Evolutionary conservation across 2,797 vertebrate genomes (phyloP), one percentile per base, ranked within the genome.

Genomic region (Emydoidea blandingii): DNA sequence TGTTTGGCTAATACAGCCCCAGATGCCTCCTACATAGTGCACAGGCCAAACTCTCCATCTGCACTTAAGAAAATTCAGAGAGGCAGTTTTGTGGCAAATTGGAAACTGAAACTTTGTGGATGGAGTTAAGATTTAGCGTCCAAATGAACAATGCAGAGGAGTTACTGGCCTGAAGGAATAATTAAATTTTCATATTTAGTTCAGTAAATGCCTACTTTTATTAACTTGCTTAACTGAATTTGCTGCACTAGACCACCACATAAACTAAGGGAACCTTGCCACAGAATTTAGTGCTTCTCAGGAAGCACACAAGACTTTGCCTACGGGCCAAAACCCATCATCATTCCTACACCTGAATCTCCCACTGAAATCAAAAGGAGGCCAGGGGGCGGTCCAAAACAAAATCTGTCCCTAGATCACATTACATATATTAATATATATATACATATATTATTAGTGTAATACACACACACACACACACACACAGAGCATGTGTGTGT

Each of bases 391-490:
- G 65, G 81, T 57, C 21, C 92, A 79, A 76, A 89, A 94, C 25
- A 93, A 74, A 97, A 37, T 90, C 41, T 29, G 14, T 47, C 25
- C 65, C 83, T 53, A 92, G 91, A 94, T 90, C 93, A 94, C 84
- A 93, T 85, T 68, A 68, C 18, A 68, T 21, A 41, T 41, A 41
- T 62, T 15, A 34, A n/a, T n/a, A n/a, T n/a, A n/a, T n/a, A n/a
- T n/a, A n/a, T n/a, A n/a, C 6, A 62, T 29, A 59, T 31, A 62
- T 62, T 62, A 62, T 29, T 57, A 29, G 27, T n/a, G 62, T 65
- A n/a, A 62, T 5, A 29, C 25, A 27, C 5, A 56, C 8, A 57
- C 1, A 57, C 5, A 57, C 4, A 59, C 5, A 59, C 57, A 59
- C 57, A 56, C 54, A 59, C 37, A 37, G n/a, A n/a, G n/a, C n/a